These are phyloP conservation scores for Trypoxylus dichotomus DNA, from an alignment of 1,140 invertebrate species.

Conservation along the genomic window DNA sequence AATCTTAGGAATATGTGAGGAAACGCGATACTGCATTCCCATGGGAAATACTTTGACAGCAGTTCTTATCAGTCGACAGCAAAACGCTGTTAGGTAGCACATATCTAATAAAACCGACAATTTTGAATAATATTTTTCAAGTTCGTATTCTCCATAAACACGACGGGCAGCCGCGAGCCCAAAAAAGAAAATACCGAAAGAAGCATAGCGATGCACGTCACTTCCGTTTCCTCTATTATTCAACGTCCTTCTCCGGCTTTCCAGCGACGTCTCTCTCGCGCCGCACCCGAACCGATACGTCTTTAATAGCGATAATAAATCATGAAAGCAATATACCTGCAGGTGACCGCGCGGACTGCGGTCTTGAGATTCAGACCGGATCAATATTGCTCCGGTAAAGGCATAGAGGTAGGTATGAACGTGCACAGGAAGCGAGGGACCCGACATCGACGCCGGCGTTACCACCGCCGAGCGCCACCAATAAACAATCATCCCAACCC, in stretches of 20 bases:
- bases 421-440: neutral
- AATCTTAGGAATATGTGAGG: too few species aligned
- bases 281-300: slow-evolving; percentile 33
- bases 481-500: slow-evolving; percentile 45
- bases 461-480: slow-evolving; percentile 33
- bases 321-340: slow-evolving; percentile 42
- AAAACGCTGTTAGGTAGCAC: neutral
- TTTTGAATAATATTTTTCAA: neutral
- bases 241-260: slow-evolving; percentile 6
- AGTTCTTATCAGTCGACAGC: neutral
- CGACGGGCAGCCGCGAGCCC: neutral
- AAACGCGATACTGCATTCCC: neutral
- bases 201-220: slow-evolving; percentile 3
- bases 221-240: slow-evolving; percentile 23
- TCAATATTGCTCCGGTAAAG: slow-evolving; percentile 40
- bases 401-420: neutral
- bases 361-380: slow-evolving; percentile 41
- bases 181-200: neutral
- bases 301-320: slow-evolving; percentile 44
- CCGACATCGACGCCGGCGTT: neutral
- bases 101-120: neutral
- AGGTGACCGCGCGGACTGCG: slow-evolving; percentile 42
- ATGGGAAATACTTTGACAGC: neutral
- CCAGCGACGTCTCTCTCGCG: neutral
- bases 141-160: neutral